Percentiles rank a stretch among this genome's conserved stretches.
Evolutionary conservation across 2,888 invertebrate species (phyloP).

Genomic region (Dryadula phaetusa): DNA sequence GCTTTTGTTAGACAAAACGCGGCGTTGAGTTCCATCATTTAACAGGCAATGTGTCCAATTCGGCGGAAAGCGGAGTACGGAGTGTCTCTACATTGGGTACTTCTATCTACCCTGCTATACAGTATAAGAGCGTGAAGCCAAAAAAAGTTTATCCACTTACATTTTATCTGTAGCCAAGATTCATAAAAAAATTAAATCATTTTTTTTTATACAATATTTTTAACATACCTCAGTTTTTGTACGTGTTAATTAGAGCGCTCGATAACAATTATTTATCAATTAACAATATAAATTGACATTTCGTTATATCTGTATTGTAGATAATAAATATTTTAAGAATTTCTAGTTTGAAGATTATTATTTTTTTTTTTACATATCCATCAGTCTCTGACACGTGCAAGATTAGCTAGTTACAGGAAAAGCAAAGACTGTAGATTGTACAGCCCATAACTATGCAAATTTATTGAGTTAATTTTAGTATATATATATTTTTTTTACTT

Average conservation of each 20-base stretch:
- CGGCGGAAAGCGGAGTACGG: too few species aligned
- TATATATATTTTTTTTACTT: background rate
- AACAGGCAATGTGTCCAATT: too few species aligned
- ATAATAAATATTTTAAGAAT: background rate
- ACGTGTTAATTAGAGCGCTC: background rate
- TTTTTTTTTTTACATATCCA: background rate
- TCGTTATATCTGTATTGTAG: background rate
- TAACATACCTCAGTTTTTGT: background rate
- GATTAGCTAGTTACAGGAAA: background rate
- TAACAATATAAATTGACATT: background rate
- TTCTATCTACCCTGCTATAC: too few species aligned
- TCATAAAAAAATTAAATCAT: background rate
- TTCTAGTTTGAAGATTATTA: background rate
- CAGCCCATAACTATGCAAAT: background rate
- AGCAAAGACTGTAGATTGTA: background rate
- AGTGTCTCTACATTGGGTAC: too few species aligned
- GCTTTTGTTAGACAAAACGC: too few species aligned
- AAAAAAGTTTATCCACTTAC: too few species aligned
- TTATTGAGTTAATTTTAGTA: background rate
- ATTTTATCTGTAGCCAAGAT: background rate
- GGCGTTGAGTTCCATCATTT: too few species aligned
- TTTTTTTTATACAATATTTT: background rate
- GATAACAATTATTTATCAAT: background rate
- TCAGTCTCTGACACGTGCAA: background rate
- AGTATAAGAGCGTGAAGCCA: too few species aligned